These are phyloP conservation scores for Cosmorhoe ocellata DNA, from an alignment of 2,888 invertebrate species.

Conservation along the genomic window DNA sequence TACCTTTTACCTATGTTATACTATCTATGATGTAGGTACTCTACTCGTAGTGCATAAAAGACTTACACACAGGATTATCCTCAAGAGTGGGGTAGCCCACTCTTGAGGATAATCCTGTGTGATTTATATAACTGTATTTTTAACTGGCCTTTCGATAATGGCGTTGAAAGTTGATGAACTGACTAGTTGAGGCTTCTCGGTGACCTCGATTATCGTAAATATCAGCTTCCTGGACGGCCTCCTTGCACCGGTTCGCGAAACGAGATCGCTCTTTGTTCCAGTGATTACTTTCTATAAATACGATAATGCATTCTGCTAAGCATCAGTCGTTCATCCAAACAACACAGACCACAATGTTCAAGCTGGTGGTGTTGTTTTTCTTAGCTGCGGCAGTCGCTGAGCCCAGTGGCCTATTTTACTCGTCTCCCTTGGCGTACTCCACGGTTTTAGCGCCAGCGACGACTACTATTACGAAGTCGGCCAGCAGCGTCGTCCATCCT, in stretches of 20 bases:
- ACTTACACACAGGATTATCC: too few relatives aligned
- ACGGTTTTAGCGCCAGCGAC: conserved; percentile 54
- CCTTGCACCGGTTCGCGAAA: conserved; percentile 70
- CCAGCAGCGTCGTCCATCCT: conserved; percentile 72
- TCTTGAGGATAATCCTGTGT: too few relatives aligned
- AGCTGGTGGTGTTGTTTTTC: conserved; percentile 83
- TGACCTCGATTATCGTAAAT: conserved; percentile 66
- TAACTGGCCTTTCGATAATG: conserved; percentile 30
- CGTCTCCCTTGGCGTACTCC: conserved; percentile 46
- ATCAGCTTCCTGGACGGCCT: conserved; percentile 67
- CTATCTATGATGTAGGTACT: too few relatives aligned
- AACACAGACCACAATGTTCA: conserved; percentile 77
- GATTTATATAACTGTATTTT: background rate
- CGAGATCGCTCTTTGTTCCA: conserved; percentile 66
- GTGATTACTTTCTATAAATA: conserved; percentile 69
- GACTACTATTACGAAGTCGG: conserved; percentile 61
- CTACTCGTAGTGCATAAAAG: too few relatives aligned
- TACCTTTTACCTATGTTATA: too few relatives aligned
- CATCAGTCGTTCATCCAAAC: conserved; percentile 68
- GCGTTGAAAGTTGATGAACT: conserved; percentile 54
- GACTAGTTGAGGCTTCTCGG: conserved; percentile 47
- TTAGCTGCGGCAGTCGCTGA: conserved; percentile 80
- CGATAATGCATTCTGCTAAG: conserved; percentile 39
- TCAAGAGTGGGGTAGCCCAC: too few relatives aligned
- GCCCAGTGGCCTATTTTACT: conserved; percentile 42